These are phyloP conservation scores for Podargus strigoides DNA, from an alignment of 2,797 vertebrate species.

Conservation along the genomic window DNA sequence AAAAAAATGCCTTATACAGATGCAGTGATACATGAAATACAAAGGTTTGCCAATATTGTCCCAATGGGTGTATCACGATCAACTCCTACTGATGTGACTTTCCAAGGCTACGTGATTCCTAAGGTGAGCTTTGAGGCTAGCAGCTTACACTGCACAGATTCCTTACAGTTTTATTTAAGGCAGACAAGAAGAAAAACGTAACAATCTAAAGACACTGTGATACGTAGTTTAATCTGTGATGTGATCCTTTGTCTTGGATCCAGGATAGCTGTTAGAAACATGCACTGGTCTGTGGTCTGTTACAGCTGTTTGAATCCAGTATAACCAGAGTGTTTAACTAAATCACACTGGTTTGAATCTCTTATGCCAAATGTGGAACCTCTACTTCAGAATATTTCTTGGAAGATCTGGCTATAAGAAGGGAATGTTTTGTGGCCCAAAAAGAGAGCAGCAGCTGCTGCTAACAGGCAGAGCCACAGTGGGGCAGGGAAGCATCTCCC, in stretches of 20 bases:
- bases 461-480: background rate
- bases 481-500: background rate
- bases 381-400: background rate
- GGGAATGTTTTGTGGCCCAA: background rate
- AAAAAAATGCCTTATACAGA: conserved; percentile 71
- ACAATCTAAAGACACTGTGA: accelerated
- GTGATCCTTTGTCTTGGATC: background rate
- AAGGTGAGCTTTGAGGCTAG: conserved; percentile 48
- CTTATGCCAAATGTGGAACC: background rate
- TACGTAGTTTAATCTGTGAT: background rate
- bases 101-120: conserved; percentile 63
- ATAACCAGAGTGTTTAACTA: background rate
- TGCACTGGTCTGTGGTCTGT: background rate
- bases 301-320: background rate
- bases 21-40: conserved; percentile 72
- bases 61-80: conserved; percentile 61
- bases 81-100: conserved; percentile 40
- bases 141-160: background rate
- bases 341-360: background rate
- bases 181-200: background rate
- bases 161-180: background rate
- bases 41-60: conserved; percentile 68
- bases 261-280: background rate
- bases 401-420: background rate
- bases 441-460: background rate